Conservation (phyloP, 1,140 invertebrate genomes). For the Brachionus calyciflorus region DNA sequence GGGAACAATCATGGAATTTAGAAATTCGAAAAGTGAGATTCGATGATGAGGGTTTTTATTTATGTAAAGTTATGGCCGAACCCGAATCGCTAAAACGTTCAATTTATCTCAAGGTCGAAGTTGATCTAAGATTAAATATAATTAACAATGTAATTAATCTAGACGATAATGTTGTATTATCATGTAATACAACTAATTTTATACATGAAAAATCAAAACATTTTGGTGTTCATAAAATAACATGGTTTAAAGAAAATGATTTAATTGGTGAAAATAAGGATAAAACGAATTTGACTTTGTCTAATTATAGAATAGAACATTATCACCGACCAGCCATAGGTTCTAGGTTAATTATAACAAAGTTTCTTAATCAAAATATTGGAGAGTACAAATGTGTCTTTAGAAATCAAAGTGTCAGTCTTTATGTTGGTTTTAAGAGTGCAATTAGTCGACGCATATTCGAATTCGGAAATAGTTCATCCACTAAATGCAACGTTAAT, state of each 20-base stretch:
- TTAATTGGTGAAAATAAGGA: background rate
- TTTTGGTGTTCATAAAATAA: background rate
- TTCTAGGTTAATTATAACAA: background rate
- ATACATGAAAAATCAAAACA: background rate
- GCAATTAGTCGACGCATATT: conserved; percentile 3
- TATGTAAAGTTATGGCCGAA: conserved; percentile 37
- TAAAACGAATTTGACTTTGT: background rate
- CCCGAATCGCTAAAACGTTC: conserved; percentile 14
- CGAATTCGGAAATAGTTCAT: conserved; percentile 4
- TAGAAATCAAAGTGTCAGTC: conserved; percentile 3
- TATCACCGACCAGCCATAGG: background rate
- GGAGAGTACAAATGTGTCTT: conserved; percentile 15
- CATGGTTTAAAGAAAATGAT: conserved; percentile 15
- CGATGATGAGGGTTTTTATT: conserved; percentile 38
- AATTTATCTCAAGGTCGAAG: conserved; percentile 25
- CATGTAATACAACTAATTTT: background rate
- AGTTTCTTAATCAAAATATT: background rate
- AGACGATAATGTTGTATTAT: background rate
- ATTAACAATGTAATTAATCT: background rate
- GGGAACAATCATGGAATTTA: conserved; percentile 39
- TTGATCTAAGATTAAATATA: background rate
- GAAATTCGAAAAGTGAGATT: conserved; percentile 19
- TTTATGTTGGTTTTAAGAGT: background rate
- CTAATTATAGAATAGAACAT: conserved; percentile 9
- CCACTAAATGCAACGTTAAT: too few relatives aligned